These are phyloP conservation scores for Musca vetustissima DNA, from an alignment of 1,140 invertebrate species.

Conservation along the genomic window DNA sequence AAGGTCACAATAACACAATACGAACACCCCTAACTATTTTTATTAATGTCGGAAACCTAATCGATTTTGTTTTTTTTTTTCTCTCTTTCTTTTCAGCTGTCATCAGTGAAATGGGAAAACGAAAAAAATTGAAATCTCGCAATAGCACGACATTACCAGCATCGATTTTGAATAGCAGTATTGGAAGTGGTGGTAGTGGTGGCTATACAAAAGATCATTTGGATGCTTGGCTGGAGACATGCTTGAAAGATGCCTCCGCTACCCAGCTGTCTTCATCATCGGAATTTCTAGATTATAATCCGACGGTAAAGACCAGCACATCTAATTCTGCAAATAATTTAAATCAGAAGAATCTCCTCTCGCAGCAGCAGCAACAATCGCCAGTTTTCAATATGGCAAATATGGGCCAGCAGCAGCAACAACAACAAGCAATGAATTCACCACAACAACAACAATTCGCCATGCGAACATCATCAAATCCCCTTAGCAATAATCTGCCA, in stretches of 20 bases:
- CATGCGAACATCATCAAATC: slow-evolving; percentile 4
- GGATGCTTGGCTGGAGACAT: slow-evolving; percentile 52
- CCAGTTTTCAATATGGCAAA: slow-evolving; percentile 18
- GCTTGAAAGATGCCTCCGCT: slow-evolving; percentile 49
- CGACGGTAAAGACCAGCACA: slow-evolving; percentile 26
- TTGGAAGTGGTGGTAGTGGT: slow-evolving; percentile 24
- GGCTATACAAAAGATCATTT: slow-evolving; percentile 49
- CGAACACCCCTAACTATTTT: not conserved
- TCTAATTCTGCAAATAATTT: slow-evolving; percentile 11
- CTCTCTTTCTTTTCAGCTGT: slow-evolving; percentile 8
- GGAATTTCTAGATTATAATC: slow-evolving; percentile 52
- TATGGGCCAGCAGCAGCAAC: slow-evolving; percentile 26
- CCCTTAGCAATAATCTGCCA: slow-evolving; percentile 23
- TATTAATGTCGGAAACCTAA: not conserved
- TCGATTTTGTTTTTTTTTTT: not conserved
- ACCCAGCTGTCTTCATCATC: slow-evolving; percentile 51
- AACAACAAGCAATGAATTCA: slow-evolving; percentile 27
- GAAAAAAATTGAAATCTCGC: slow-evolving; percentile 51
- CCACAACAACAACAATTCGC: slow-evolving; percentile 30
- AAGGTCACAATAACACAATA: too few species aligned
- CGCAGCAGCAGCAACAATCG: slow-evolving; percentile 22
- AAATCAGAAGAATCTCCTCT: slow-evolving; percentile 26
- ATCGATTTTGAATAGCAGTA: slow-evolving; percentile 28
- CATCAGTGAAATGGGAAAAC: slow-evolving; percentile 36
- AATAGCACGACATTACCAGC: slow-evolving; percentile 29